A percentile compares a stretch with the other conserved stretches of the same genome.
These are phyloP conservation scores for Proterorhinus semilunaris DNA, from an alignment of 2,113 vertebrate species.

Conservation along the genomic window DNA sequence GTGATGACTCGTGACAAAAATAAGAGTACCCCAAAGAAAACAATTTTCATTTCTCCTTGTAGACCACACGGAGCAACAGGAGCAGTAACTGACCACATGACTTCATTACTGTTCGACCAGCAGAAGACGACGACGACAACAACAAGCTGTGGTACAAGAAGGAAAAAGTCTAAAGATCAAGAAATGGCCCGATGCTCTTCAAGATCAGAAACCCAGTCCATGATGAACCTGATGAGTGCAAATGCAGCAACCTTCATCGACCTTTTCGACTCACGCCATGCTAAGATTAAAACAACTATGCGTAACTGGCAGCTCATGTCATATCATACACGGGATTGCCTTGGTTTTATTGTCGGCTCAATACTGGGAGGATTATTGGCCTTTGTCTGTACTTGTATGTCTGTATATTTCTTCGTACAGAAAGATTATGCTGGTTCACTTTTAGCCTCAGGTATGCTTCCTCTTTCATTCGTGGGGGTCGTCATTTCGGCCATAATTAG, in stretches of 20 bases:
- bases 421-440: neutral
- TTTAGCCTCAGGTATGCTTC: neutral
- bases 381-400: neutral
- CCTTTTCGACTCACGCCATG: neutral
- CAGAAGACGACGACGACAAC: neutral
- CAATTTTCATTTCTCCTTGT: neutral
- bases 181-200: slow-evolving; percentile 1
- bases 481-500: neutral
- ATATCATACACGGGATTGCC: accelerated
- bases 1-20: no score
- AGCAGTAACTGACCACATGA: neutral
- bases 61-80: neutral
- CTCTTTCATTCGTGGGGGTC: neutral
- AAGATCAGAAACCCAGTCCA: neutral
- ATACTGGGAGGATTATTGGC: neutral
- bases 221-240: neutral
- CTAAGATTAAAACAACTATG: neutral
- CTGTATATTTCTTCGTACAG: neutral
- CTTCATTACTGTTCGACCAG: neutral
- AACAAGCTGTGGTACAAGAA: neutral
- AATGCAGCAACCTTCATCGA: neutral
- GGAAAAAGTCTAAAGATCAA: neutral
- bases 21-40: no score
- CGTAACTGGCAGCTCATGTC: neutral
- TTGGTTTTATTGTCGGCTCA: neutral